These are phyloP conservation scores for Eulimnadia texana DNA, from an alignment of 1,140 invertebrate genomes.

Conservation along the genomic window DNA sequence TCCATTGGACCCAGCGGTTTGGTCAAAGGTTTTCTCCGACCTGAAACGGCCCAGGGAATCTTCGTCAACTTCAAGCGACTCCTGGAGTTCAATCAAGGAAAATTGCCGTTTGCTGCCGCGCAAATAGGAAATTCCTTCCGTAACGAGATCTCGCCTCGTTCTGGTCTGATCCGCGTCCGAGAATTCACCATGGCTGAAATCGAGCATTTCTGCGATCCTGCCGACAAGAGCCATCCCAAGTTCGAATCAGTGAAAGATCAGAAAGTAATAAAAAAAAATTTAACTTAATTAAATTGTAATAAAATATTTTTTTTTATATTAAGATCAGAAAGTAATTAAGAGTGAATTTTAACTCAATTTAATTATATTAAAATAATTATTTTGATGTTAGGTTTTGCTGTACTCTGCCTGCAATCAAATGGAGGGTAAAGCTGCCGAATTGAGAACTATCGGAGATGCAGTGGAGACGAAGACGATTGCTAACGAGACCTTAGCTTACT, in stretches of 20 bases:
- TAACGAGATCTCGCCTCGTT: slow-evolving; percentile 98
- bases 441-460: slow-evolving; percentile 56
- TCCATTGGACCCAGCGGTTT: slow-evolving; percentile 91
- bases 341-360: not conserved
- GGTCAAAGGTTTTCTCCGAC: slow-evolving; percentile 85
- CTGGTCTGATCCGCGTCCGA: slow-evolving; percentile 83
- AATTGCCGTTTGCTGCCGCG: slow-evolving; percentile 92
- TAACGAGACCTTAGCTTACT: slow-evolving; percentile 95
- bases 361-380: not conserved
- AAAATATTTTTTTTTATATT: not conserved
- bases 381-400: slow-evolving; percentile 43
- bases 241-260: slow-evolving; percentile 64
- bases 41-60: slow-evolving; percentile 98
- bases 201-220: slow-evolving; percentile 96
- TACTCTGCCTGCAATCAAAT: slow-evolving; percentile 96
- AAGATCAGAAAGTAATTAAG: not conserved
- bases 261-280: slow-evolving; percentile 19
- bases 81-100: slow-evolving; percentile 92
- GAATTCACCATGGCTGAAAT: slow-evolving; percentile 99
- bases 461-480: slow-evolving; percentile 65
- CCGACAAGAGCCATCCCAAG: slow-evolving; percentile 76
- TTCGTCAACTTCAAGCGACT: slow-evolving; percentile 98
- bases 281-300: not conserved
- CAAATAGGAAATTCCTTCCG: slow-evolving; percentile 96
- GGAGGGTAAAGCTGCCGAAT: slow-evolving; percentile 65